Percentiles rank a stretch among this genome's conserved stretches.
Evolutionary conservation across 1,140 invertebrate genomes (phyloP).

Genomic region (Papilio xuthus): DNA sequence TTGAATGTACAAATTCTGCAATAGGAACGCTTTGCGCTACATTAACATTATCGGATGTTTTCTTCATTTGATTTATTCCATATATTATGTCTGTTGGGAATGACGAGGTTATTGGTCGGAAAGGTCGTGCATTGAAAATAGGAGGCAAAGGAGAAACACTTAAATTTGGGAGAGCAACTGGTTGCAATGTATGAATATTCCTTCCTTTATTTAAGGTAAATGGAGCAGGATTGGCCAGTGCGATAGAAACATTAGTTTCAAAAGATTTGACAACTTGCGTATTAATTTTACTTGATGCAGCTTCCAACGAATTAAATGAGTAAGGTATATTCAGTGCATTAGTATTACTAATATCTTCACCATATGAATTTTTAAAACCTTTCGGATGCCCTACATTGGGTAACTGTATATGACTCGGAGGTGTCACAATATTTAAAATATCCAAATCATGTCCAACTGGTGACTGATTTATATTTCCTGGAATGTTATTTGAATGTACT

Average conservation of each 20-base stretch:
- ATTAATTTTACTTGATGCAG: slow-evolving; percentile 71
- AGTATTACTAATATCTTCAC: slow-evolving; percentile 66
- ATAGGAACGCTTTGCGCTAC: slow-evolving; percentile 84
- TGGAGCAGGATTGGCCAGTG: slow-evolving; percentile 70
- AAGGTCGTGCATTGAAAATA: slow-evolving; percentile 82
- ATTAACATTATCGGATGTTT: slow-evolving; percentile 70
- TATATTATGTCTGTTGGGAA: slow-evolving; percentile 51
- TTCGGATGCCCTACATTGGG: slow-evolving; percentile 65
- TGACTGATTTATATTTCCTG: slow-evolving; percentile 50
- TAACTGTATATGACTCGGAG: slow-evolving; percentile 58
- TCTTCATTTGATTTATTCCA: slow-evolving; percentile 55
- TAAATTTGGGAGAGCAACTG: slow-evolving; percentile 81
- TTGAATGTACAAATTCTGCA: slow-evolving; percentile 83
- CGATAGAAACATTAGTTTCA: slow-evolving; percentile 58
- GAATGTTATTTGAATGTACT: slow-evolving; percentile 44
- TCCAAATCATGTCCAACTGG: slow-evolving; percentile 55
- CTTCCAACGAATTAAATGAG: slow-evolving; percentile 63
- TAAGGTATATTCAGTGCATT: slow-evolving; percentile 64
- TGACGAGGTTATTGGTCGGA: slow-evolving; percentile 58
- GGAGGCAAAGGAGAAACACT: slow-evolving; percentile 81
- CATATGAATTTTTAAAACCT: slow-evolving; percentile 74
- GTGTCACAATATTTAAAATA: slow-evolving; percentile 49
- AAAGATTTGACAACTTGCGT: slow-evolving; percentile 54
- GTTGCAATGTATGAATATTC: slow-evolving; percentile 77
- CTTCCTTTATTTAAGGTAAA: slow-evolving; percentile 71